Evolutionary conservation across 2,797 vertebrate genomes (phyloP).

Genomic region (Schizopygopsis pylzovi): DNA sequence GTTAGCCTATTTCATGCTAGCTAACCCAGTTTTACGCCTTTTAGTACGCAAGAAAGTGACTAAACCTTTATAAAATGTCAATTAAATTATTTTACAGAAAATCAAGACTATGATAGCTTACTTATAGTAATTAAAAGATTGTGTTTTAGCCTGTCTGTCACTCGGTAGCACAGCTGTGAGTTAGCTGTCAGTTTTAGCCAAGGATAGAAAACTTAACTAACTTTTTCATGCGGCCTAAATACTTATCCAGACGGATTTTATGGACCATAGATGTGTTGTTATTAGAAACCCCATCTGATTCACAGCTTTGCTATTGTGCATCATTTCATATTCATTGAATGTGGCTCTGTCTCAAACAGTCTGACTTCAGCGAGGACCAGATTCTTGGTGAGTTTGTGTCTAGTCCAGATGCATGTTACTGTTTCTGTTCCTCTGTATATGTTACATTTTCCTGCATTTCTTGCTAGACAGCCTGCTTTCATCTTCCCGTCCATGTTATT

Average conservation of each 20-base stretch:
- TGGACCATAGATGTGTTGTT: not conserved
- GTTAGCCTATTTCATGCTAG: conserved; percentile 38
- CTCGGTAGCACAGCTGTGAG: not conserved
- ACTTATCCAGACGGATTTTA: not conserved
- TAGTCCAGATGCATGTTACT: conserved; percentile 45
- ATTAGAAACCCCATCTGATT: not conserved
- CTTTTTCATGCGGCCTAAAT: not conserved
- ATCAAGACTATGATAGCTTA: not conserved
- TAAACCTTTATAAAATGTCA: not conserved
- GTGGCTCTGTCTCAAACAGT: conserved; percentile 79
- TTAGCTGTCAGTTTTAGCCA: conserved; percentile 2
- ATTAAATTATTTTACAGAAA: not conserved
- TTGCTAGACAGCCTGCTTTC: conserved; percentile 20
- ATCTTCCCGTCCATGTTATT: conserved; percentile 60
- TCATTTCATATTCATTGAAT: conserved; percentile 59
- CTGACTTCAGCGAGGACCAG: conserved; percentile 86
- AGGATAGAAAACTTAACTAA: conserved; percentile 9
- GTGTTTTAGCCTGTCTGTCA: not conserved
- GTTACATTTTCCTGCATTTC: conserved; percentile 19
- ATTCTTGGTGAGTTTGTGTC: conserved; percentile 77
- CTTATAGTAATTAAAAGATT: too few relatives aligned
- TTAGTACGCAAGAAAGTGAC: not conserved
- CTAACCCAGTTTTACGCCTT: conserved; percentile 1
- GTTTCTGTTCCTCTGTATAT: not conserved
- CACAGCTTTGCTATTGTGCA: conserved; percentile 15